Evolutionary conservation across 2,113 vertebrate genomes (phyloP), one percentile per base, ranked within the genome.

Genomic region (Glaucomys volans): DNA sequence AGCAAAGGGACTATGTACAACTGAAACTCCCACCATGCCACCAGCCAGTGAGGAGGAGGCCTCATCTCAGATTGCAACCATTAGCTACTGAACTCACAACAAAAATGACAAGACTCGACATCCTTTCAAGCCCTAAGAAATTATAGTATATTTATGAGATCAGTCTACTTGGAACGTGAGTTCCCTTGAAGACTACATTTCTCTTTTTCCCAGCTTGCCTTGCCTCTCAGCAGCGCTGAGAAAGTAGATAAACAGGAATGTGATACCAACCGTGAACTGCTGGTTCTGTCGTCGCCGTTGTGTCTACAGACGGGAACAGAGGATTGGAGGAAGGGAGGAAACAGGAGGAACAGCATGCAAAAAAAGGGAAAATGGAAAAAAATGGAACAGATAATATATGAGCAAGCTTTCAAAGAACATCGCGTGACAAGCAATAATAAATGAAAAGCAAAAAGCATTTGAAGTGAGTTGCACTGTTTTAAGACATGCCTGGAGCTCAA

Each of bases 371-470:
- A 98, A 99, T 98, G 99, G 98, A 99, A 99, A 98, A 99, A 99
- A 99, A 99, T 99, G 99, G 99, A 99, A 99, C 99, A 99, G 99
- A 99, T 99, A 99, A 99, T 99, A 99, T 98, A 99, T 99, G 98
- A 99, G 99, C 99, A 99, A 99, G 98, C 98, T 98, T 98, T 98
- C 98, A 98, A 98, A 98, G 98, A 99, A 98, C 98, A 99, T 98
- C 91, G 98, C 99, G 98, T 98, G 99, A 99, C 98, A 98, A 99
- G 98, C 98, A 98, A 98, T 99, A 98, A 98, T 99, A 98, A 99
- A 99, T 99, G 98, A 98, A 98, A 99, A 98, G 98, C 98, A 98
- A 98, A 98, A 99, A 99, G 98, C 98, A 99, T 98, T 94, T 99
- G 98, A 98, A 98, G 98, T 98, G 98, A 99, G 98, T 98, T 98